Conservation (phyloP, 2,888 invertebrate genomes). For the Clepsis dumicolana region DNA sequence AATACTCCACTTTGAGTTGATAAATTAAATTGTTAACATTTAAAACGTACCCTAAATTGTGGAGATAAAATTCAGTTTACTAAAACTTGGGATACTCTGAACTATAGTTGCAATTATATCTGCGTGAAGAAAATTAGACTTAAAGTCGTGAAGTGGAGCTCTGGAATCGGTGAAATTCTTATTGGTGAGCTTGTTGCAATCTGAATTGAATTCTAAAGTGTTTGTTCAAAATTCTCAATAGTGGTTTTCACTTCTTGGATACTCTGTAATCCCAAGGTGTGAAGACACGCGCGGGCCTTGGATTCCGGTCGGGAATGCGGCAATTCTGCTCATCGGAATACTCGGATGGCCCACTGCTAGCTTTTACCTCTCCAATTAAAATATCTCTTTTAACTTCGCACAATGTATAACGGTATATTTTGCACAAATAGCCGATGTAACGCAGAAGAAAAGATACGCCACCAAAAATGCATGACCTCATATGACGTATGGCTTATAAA, state of each 20-base stretch:
- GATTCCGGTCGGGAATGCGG: slow-evolving; percentile 69
- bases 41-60: slow-evolving; percentile 47
- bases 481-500: too few species aligned
- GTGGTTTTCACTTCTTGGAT: slow-evolving; percentile 44
- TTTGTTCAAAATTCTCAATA: slow-evolving; percentile 47
- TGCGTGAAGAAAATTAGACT: slow-evolving; percentile 75
- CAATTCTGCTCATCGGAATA: slow-evolving; percentile 78
- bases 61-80: slow-evolving; percentile 47
- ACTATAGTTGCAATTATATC: slow-evolving; percentile 13
- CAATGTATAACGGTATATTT: background rate
- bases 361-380: slow-evolving; percentile 77
- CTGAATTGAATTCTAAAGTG: slow-evolving; percentile 49
- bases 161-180: slow-evolving; percentile 72
- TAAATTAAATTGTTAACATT: slow-evolving; percentile 21
- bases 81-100: slow-evolving; percentile 22
- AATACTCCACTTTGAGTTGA: slow-evolving; percentile 46
- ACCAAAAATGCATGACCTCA: too few species aligned
- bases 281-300: slow-evolving; percentile 67
- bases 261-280: slow-evolving; percentile 62
- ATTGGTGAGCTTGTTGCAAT: slow-evolving; percentile 48
- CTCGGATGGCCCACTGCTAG: slow-evolving; percentile 73
- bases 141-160: slow-evolving; percentile 72
- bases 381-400: slow-evolving; percentile 55
- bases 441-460: too few species aligned
- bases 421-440: background rate